Evolutionary conservation across 2,797 vertebrate species (phyloP), one percentile per base, ranked within the genome.

Genomic region (Spondyliosoma cantharus): DNA sequence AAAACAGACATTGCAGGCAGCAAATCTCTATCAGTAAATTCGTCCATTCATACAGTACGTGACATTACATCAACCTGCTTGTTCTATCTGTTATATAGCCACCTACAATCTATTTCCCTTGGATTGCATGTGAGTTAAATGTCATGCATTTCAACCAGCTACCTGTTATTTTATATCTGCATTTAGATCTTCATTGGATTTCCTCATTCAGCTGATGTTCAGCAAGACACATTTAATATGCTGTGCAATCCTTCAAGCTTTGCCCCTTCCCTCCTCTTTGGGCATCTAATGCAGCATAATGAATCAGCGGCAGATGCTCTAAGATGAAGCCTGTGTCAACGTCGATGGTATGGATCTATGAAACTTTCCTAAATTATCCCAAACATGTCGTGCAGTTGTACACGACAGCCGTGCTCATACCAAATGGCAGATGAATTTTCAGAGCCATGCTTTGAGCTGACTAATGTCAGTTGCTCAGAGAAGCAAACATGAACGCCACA

Each of bases 151-250:
- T 70, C 57, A 66, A 67, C 67, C 46, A 37, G 57, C 3, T 12
- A 73, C 71, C 79, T 89, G 59, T 80, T 87, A 76, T 86, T 85
- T 85, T 52, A 56, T 64, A 79, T 89, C 75, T 80, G 73, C 64
- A 77, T 90, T 81, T 62, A 67, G 49, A 89, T 90, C 82, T 88
- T 87, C 25, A 48, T 78, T 61, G 56, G 68, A 86, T 86, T 89
- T 87, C 76, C 87, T 84, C 77, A 92, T 86, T 86, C 87, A 43
- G 78, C 86, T 88, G 89, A 90, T 90, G 87, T 91, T 84, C 87
- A 59, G 65, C 65, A 72, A 87, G 86, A 86, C 84, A 80, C 49
- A 81, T 90, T 93, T 90, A 91, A 91, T 93, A 93, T 93, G 85
- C 92, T 64, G 71, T 50, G 63, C 89, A 88, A 87, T 89, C 86